Evolutionary conservation across 2,888 invertebrate genomes (phyloP), one percentile per base, ranked within the genome.

Genomic region (Lepidocyrtoides sp.): DNA sequence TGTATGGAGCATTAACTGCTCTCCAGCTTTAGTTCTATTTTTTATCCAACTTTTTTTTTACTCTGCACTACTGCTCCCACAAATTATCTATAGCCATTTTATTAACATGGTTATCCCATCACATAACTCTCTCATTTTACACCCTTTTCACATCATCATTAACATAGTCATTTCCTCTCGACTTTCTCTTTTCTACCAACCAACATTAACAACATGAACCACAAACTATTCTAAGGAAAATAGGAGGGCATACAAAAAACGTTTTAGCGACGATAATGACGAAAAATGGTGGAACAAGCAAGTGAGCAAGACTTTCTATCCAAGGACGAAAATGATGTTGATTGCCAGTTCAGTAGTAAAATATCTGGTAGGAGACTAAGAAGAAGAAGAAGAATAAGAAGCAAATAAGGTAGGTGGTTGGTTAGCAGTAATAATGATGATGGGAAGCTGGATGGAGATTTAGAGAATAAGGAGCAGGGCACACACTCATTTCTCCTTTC

Each of bases 31-130:
- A 17, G 3, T 60, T 36, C 20, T 23, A 29, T 32, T 72, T 32
- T 36, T 26, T 48, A 86, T 36, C 23, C 36, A 86, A 66, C 51
- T 51, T 51, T 29, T 63, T 41, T 41, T 57, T 36, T 66, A 48
- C 29, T 23, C 7, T 26, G 10, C 75, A 77, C 75, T 17, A 23
- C 60, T 75, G 54, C 57, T 72, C 60, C 89, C 89, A 82, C 82
- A 89, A 89, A 89, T 89, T 89, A 89, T 89, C 89, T 89, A 82
- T 83, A 89, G 82, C 89, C 44, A 82, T 89, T 89, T 89, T 89
- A 89, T 89, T 89, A 89, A 89, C 89, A 89, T 82, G 82, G 72
- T 89, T 89, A 89, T 89, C 89, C 89, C 89, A 89, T 89, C 89
- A 20, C 89, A 83, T 89, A 82, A 89, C 72, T 89, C 89, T 89